Evolutionary conservation across 2,113 vertebrate species (phyloP), one percentile per base, ranked within the genome.

Genomic region (Emydura subglobosa): DNA sequence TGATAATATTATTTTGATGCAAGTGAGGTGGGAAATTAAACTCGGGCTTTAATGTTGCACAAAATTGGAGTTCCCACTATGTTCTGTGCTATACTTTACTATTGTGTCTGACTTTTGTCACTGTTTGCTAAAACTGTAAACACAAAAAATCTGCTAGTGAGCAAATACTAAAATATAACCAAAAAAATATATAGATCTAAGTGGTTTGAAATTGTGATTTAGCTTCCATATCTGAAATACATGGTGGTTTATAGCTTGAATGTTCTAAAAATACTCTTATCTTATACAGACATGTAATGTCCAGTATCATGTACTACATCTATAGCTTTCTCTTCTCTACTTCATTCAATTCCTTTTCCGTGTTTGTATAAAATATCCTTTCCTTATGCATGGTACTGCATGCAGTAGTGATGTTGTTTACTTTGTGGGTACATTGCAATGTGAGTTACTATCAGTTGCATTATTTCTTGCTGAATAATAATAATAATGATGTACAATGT

Each of bases 21-120:
- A 11, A 2, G 34, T 2, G 85, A 91, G 6, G 1, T 0, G 44
- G 3, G 27, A 85, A 22, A 1, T 59, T 21, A 24, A 89, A 0
- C 34, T 25, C 1, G 1, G 84, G 2, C 4, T 0, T 0, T 9
- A 82, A 5, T 76, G 2, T 39, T 7, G 54, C 74, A 0, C 34
- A 1, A 24, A 10, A 54, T 22, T 16, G 65, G 7, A 1, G 34
- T 11, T 93, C 10, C 10, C 22, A 9, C 16, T 12, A 80, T n/a
- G 39, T 29, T 83, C 54, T 59, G 3, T 83, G 54, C 54, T 80
- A 86, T 93, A 31, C 17, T 68, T 89, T 83, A 85, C 83, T 95
- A 54, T 89, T 53, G 14, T 24, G 21, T 82, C 1, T 55, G 2
- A 44, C 5, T 12, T 86, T 89, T 47, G 47, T 39, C 4, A 0